Evolutionary conservation across 2,888 invertebrate species (phyloP).

Genomic region (Bellardia pandia): DNA sequence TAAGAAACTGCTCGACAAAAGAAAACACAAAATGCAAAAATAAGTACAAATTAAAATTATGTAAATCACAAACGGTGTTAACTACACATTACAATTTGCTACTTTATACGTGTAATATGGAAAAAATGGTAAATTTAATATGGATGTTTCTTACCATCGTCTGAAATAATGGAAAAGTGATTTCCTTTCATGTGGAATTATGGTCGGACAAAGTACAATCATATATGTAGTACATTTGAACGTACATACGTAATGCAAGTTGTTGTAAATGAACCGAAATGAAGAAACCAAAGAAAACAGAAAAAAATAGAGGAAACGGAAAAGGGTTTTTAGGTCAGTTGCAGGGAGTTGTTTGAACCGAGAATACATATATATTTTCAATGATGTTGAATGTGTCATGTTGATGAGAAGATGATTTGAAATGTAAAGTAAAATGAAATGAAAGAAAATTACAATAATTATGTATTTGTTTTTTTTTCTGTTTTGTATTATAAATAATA

Average conservation of each 20-base stretch:
- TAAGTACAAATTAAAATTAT: slow-evolving; percentile 5
- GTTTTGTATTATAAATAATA: slow-evolving; percentile 21
- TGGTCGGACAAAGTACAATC: slow-evolving; percentile 42
- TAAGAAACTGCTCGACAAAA: neutral
- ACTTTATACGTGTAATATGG: slow-evolving; percentile 72
- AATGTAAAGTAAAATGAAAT: slow-evolving; percentile 20
- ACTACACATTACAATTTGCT: slow-evolving; percentile 75
- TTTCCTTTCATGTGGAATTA: slow-evolving; percentile 86
- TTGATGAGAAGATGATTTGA: slow-evolving; percentile 46
- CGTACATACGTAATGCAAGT: slow-evolving; percentile 13
- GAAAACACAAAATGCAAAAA: neutral
- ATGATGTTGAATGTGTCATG: slow-evolving; percentile 56
- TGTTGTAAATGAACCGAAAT: slow-evolving; percentile 51
- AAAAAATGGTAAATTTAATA: slow-evolving; percentile 56
- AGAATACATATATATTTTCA: neutral
- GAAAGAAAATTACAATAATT: slow-evolving; percentile 45
- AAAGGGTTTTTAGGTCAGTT: slow-evolving; percentile 60
- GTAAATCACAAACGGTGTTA: slow-evolving; percentile 45
- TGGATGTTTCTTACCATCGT: slow-evolving; percentile 89
- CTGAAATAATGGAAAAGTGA: slow-evolving; percentile 93
- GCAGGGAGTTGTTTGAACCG: slow-evolving; percentile 42
- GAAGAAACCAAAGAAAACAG: slow-evolving; percentile 28
- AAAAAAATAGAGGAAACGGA: slow-evolving; percentile 26
- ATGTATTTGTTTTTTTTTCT: neutral
- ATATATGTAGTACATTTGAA: slow-evolving; percentile 23